Evolutionary conservation across 2,888 invertebrate species (phyloP), one percentile per base, ranked within the genome.

Genomic region (Cephus pulcher): DNA sequence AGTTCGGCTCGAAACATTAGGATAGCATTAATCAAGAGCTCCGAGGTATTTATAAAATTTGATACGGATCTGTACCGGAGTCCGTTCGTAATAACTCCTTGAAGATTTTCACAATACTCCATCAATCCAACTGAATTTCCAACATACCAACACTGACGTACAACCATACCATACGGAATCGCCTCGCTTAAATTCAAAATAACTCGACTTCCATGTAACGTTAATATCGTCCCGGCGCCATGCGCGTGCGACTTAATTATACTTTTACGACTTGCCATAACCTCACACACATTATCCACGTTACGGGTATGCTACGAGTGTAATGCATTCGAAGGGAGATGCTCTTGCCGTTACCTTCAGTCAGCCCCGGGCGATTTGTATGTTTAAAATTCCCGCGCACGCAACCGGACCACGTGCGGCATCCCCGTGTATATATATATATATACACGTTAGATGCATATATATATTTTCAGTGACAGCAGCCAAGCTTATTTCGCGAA

Each of bases 351-450:
- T 84, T 81, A 85, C 84, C 85, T 84, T 82, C 84, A 86, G 87
- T 86, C 87, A 87, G 84, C 82, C 79, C 23, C 75, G 79, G 73
- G 71, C 75, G 85, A 84, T 86, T 81, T 81, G 80, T 79, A 82
- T 82, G 84, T 87, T 86, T 86, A 86, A 86, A 84, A 35, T 74
- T 30, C 33, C 34, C 74, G 23, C 34, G 74, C 32, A 80, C 75
- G 75, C 83, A 82, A 33, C 12, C 71, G 3, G 12, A 15, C 71
- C 71, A 34, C 71, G 56, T 34, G 71, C 23, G 71, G 30, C 71
- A 12, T 23, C 71, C 23, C 30, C 74, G 30, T 56, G 6, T 56
- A 56, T 56, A 56, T 56, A 56, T 1, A 23, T 9, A 15, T 12
- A 4, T 4, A 12, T 0, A 23, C 15, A 23, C 2, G 23, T 56